Evolutionary conservation across 2,888 invertebrate species (phyloP), one percentile per base, ranked within the genome.

Genomic region (Rhabditophanes sp.): DNA sequence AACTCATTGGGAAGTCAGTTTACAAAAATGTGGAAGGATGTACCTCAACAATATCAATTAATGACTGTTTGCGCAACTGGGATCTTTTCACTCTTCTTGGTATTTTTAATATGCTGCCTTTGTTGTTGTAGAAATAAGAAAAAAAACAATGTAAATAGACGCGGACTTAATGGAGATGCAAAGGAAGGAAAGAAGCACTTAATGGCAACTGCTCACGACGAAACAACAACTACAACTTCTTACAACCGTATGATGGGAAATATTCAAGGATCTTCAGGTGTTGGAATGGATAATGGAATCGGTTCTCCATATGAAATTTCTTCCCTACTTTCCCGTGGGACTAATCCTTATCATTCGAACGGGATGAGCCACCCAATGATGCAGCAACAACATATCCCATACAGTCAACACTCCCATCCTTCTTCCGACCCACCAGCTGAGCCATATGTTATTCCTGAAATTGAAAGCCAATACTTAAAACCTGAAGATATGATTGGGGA

Each of bases 401-500:
- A 30, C 17, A 41, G 24, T 12, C 42, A 25, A 22, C 46, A 49
- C 9, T 40, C 40, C 18, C 50, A 40, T 15, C 37, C 48, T n/a
- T 37, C 34, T 15, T 42, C 51, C 19, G 51, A 51, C 21, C 46
- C 48, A 1, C 45, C 42, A 15, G 33, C 45, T 2, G 49, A 52
- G 16, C 50, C 53, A 2, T 58, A 50, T 29, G 53, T 56, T 11
- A 56, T 61, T 3, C 37, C 48, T 8, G 48, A 45, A 26, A 61
- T 61, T 17, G 37, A 48, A 1, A 38, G 49, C 11, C 37, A 39
- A 9, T 50, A 44, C 28, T 46, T 66, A n/a, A 32, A 51, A 25
- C 82, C 87, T 64, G 73, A 83, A 28, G 82, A 85, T 65, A 83
- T 87, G 67, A 70, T 90, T 19, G 88, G 88, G 15, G 87, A 88